Evolutionary conservation across 2,888 invertebrate genomes (phyloP).

Genomic region (Amblyjoppa fuscipennis): DNA sequence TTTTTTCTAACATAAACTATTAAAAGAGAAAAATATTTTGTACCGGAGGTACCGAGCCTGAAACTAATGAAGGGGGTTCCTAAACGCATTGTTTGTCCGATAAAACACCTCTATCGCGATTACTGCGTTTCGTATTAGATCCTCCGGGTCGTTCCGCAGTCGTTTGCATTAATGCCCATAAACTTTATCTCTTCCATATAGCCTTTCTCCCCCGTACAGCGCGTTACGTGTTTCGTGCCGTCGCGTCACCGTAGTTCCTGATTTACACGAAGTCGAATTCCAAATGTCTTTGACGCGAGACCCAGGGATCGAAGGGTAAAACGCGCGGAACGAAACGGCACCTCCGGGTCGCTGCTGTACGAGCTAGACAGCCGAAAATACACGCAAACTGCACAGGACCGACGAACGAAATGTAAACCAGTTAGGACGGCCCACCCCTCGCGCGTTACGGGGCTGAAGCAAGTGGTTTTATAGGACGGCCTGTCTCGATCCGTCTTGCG

Average conservation of each 20-base stretch:
- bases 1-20: neutral
- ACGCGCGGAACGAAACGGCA: slow-evolving; percentile 41
- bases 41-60: neutral
- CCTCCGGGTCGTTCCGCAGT: slow-evolving; percentile 41
- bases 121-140: slow-evolving; percentile 29
- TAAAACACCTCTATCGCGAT: slow-evolving; percentile 25
- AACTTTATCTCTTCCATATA: slow-evolving; percentile 51
- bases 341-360: neutral
- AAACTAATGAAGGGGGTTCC: neutral
- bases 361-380: slow-evolving; percentile 26
- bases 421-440: slow-evolving; percentile 77
- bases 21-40: neutral
- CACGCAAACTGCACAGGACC: slow-evolving; percentile 9
- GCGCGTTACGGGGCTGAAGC: slow-evolving; percentile 73
- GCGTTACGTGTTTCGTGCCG: slow-evolving; percentile 47
- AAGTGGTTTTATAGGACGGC: slow-evolving; percentile 80
- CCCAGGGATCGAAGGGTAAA: slow-evolving; percentile 27
- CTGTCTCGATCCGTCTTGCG: slow-evolving; percentile 81
- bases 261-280: slow-evolving; percentile 60
- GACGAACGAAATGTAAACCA: slow-evolving; percentile 79
- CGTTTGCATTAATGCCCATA: slow-evolving; percentile 56
- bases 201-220: slow-evolving; percentile 37
- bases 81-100: slow-evolving; percentile 23
- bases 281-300: slow-evolving; percentile 39
- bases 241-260: slow-evolving; percentile 57